These are phyloP conservation scores for Ellobius talpinus DNA, from an alignment of 2,113 vertebrate species.

Conservation along the genomic window DNA sequence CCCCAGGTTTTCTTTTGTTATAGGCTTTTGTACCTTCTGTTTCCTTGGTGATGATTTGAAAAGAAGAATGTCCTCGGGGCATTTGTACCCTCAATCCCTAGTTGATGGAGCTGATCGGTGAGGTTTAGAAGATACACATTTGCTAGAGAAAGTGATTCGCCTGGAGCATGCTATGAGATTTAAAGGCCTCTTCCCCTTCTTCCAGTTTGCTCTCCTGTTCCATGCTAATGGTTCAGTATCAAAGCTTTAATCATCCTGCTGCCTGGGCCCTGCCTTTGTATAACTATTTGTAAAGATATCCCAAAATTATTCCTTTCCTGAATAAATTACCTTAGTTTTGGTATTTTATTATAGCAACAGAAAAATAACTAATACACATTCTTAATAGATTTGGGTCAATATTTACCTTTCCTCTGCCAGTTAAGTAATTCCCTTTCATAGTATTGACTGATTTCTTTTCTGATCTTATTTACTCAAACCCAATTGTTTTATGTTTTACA, in stretches of 20 bases:
- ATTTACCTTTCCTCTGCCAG: background rate
- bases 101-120: background rate
- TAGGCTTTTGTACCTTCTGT: background rate
- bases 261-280: background rate
- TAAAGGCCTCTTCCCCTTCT: background rate
- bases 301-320: background rate
- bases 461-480: background rate
- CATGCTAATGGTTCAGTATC: background rate
- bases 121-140: background rate
- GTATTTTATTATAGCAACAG: background rate
- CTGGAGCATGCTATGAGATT: background rate
- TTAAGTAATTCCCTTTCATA: background rate
- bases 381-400: background rate
- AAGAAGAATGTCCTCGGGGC: background rate
- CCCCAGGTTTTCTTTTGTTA: background rate
- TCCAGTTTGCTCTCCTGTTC: background rate
- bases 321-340: background rate
- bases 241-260: too few species aligned
- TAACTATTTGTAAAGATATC: background rate
- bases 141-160: background rate
- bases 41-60: background rate
- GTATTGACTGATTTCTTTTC: background rate
- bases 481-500: slow-evolving; percentile 1
- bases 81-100: too few species aligned
- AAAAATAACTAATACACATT: background rate